Base-by-base conservation (phyloP, 2,888 invertebrate genomes). In the Zonitis immaculata region DNA sequence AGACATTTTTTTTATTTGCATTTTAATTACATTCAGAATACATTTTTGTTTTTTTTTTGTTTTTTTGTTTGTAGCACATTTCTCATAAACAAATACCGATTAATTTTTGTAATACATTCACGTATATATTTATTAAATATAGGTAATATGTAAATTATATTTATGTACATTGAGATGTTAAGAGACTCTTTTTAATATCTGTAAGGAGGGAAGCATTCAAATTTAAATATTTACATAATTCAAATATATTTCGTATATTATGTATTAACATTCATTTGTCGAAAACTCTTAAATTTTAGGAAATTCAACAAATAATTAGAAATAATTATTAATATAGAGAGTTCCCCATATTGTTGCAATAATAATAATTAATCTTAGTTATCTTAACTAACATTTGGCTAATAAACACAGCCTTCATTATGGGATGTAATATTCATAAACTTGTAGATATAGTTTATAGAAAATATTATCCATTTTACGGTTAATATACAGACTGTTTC, bases 401-500 rank as follows among this genome's bases (percentile, higher is more conserved):
- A 66, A 61, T 55, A 47, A 62, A 64, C 66, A 66, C 66, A 66
- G 66, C 66, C 66, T 60, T 66, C 59, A 62, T 62, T 65, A 46
- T 51, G 49, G 49, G 48, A 48, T 42, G 46, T 20, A 20, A 44
- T 44, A 25, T 26, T 30, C 30, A 30, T 2, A 12, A n/a, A n/a
- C n/a, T n/a, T n/a, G n/a, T n/a, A n/a, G n/a, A n/a, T n/a, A n/a
- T n/a, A n/a, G n/a, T n/a, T n/a, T n/a, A n/a, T n/a, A n/a, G n/a
- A n/a, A n/a, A n/a, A n/a, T n/a, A n/a, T n/a, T n/a, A n/a, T n/a
- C n/a, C n/a, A n/a, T n/a, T n/a, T n/a, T n/a, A n/a, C n/a, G n/a
- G n/a, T n/a, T n/a, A n/a, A n/a, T n/a, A n/a, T n/a, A n/a, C n/a
- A n/a, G n/a, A n/a, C n/a, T n/a, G n/a, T n/a, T n/a, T n/a, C n/a